Base-by-base conservation (phyloP, 2,888 invertebrate genomes). In the Philhelius pedissequus region DNA sequence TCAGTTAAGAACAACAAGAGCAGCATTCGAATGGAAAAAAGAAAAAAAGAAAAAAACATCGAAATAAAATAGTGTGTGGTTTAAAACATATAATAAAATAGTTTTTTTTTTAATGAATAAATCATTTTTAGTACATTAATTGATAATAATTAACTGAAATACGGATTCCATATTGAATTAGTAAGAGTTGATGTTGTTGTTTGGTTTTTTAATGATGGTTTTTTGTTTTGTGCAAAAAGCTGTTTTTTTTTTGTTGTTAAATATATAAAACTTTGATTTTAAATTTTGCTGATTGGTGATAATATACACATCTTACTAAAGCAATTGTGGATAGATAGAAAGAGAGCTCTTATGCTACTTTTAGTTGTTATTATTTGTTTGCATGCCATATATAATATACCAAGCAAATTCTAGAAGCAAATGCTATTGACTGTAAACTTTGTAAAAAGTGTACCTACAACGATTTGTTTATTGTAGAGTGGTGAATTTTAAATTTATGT, bases 11-110 rank as follows among this genome's bases (percentile, higher is more conserved):
- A 86, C 80, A 84, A 84, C 81, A 87, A 87, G 87, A 87, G 87
- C 87, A 87, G 87, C 87, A 87, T 87, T 87, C 86, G 86, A 87
- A 87, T 87, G 86, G 80, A 87, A 87, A 86, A 87, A 87, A 87
- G 86, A 87, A 86, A 87, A 87, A 87, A 87, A 87, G 86, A 86
- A 86, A 86, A 81, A 86, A 86, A 87, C 86, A 86, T 87, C 87
- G 84, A 84, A 86, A 86, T 84, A 86, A 86, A 87, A 87, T 87
- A 86, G 86, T 87, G 86, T 87, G 86, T 86, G 74, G 86, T 86
- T 76, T 75, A 77, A 77, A 82, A 84, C 80, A 71, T 80, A 80
- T 62, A 64, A 75, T 84, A 79, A 79, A 50, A 83, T 70, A 77
- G 64, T 86, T 74, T 45, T 60, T 62, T 27, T 52, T 40, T 74